These are phyloP conservation scores for Henicopernis longicauda DNA, from an alignment of 2,113 vertebrate genomes.

Conservation along the genomic window DNA sequence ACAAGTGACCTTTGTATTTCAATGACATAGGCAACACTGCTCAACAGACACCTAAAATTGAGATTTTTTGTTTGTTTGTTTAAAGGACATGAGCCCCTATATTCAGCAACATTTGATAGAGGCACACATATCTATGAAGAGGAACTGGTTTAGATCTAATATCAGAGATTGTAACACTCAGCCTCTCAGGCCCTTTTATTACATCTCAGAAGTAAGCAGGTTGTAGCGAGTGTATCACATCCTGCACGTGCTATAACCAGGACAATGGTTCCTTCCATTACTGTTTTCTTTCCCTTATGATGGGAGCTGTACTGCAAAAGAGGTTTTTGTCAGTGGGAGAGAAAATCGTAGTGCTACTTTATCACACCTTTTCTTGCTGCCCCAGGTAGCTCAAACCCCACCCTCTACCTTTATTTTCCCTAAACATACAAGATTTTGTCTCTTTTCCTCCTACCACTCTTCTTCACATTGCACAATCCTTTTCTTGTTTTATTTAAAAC, in stretches of 20 bases:
- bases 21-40: not conserved
- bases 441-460: not conserved
- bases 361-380: not conserved
- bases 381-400: not conserved
- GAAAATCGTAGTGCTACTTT: not conserved
- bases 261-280: not conserved
- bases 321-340: not conserved
- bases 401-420: not conserved
- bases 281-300: not conserved
- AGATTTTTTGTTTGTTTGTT: not conserved
- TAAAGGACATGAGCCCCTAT: not conserved
- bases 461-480: not conserved
- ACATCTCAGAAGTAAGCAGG: not conserved
- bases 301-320: not conserved
- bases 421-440: not conserved
- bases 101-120: not conserved
- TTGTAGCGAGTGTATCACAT: not conserved
- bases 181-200: not conserved
- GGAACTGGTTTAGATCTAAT: not conserved
- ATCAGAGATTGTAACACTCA: not conserved
- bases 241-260: not conserved
- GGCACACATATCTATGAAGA: not conserved
- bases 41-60: not conserved
- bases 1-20: constrained; percentile 32
- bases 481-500: constrained; percentile 58